Conservation (phyloP, 2,888 invertebrate genomes). For the Agrochola macilenta region DNA sequence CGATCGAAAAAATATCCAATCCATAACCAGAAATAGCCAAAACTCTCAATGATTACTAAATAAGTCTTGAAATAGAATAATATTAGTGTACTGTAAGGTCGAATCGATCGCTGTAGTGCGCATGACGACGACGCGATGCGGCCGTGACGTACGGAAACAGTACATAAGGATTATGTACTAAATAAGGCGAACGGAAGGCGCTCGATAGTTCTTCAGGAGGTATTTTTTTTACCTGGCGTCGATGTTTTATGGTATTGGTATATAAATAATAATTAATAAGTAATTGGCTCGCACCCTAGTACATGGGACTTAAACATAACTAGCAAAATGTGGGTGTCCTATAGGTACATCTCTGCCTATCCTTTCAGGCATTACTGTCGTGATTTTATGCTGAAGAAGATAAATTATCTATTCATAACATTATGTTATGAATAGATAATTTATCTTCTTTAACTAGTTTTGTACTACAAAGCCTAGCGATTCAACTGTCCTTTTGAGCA, state of each 20-base stretch:
- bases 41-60: conserved; percentile 20
- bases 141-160: conserved; percentile 68
- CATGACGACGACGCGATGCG: conserved; percentile 77
- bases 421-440: neutral
- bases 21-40: neutral
- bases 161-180: conserved; percentile 61
- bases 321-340: neutral
- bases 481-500: neutral
- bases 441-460: too few species aligned
- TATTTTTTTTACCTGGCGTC: neutral
- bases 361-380: too few species aligned
- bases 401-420: too few species aligned
- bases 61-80: conserved; percentile 54
- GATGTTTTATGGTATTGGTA: neutral
- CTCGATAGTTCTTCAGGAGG: conserved; percentile 34
- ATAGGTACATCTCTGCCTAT: too few species aligned
- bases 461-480: too few species aligned
- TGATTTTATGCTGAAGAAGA: neutral
- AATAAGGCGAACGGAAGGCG: conserved; percentile 32
- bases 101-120: conserved; percentile 79
- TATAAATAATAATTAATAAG: neutral
- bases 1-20: neutral
- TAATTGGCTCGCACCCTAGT: neutral
- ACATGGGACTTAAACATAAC: neutral
- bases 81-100: conserved; percentile 54